Evolutionary conservation across 2,888 invertebrate genomes (phyloP), one percentile per base, ranked within the genome.

Genomic region (Himalopsyche tibetana): DNA sequence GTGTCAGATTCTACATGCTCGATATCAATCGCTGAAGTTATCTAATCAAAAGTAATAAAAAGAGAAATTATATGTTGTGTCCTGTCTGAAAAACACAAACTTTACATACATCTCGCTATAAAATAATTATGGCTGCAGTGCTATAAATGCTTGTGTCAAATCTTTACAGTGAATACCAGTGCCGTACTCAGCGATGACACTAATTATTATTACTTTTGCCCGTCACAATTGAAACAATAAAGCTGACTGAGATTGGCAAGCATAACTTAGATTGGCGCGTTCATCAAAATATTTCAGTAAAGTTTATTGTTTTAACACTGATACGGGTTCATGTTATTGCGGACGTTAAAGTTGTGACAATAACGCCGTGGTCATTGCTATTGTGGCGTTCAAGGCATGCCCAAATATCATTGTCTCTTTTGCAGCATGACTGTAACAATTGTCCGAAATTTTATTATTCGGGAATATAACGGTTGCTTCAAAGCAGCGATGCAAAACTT

Each of bases 151-250:
- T 9, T 8, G 45, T 45, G 45, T 9, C 11, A 11, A 45, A 45
- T 45, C 45, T 45, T 9, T 11, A 45, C 9, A 45, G 9, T 11
- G 45, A 45, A 56, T 56, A 56, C 17, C n/a, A 56, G n/a, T n/a
- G 56, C n/a, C n/a, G 56, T 56, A 56, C 56, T 56, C 56, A 56
- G 56, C 8, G n/a, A 56, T 56, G 56, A 8, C 9, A 45, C n/a
- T 17, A n/a, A 56, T 19, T 6, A 56, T 56, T 56, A 17, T 56
- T 56, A 19, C 8, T 11, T 17, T 56, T 19, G 17, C n/a, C 56
- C 17, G n/a, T 56, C 17, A 56, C n/a, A 56, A 56, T 56, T 56
- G 56, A 56, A 19, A 56, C 56, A 56, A 56, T 56, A 56, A 56
- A 56, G 17, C 56, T 8, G n/a, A 56, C 56, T 56, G 56, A 56